phyloP scores from a whole-genome alignment of 1,140 invertebrate species.

The Ostrea denselamellosa region DNA sequence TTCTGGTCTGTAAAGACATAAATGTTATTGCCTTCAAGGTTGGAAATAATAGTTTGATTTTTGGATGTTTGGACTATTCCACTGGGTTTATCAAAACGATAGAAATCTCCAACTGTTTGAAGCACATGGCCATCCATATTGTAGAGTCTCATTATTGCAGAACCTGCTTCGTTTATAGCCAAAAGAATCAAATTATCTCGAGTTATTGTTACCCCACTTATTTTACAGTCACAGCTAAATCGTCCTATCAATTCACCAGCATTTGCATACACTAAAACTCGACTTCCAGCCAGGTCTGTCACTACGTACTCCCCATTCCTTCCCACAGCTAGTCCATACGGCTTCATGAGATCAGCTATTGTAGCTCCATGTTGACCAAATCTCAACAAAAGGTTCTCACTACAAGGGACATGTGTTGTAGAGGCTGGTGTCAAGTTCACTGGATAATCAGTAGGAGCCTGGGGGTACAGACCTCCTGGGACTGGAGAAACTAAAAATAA shows the following conservation, averaged over 20 bases:
- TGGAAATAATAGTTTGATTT: slow-evolving; percentile 69
- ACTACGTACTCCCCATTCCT: slow-evolving; percentile 69
- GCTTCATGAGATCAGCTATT: slow-evolving; percentile 69
- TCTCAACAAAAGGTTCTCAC: slow-evolving; percentile 54
- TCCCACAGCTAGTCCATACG: slow-evolving; percentile 69
- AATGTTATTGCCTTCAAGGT: slow-evolving; percentile 91
- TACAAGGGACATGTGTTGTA: neutral
- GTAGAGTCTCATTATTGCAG: slow-evolving; percentile 67
- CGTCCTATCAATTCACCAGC: slow-evolving; percentile 64
- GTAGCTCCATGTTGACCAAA: slow-evolving; percentile 72
- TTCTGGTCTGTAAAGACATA: slow-evolving; percentile 98
- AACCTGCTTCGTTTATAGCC: slow-evolving; percentile 66
- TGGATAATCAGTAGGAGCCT: neutral
- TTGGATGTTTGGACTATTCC: slow-evolving; percentile 67
- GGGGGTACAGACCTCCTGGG: neutral
- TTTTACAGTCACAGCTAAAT: slow-evolving; percentile 67
- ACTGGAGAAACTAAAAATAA: neutral
- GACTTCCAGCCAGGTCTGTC: slow-evolving; percentile 68
- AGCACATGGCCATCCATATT: slow-evolving; percentile 67
- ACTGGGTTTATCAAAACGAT: slow-evolving; percentile 70
- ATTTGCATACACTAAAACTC: slow-evolving; percentile 71
- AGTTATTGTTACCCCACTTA: slow-evolving; percentile 69
- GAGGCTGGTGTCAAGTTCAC: neutral
- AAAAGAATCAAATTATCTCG: slow-evolving; percentile 69
- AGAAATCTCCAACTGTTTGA: slow-evolving; percentile 68